Evolutionary conservation across 1,140 invertebrate species (phyloP), one percentile per base, ranked within the genome.

Genomic region (Drosophila subpulchrella): DNA sequence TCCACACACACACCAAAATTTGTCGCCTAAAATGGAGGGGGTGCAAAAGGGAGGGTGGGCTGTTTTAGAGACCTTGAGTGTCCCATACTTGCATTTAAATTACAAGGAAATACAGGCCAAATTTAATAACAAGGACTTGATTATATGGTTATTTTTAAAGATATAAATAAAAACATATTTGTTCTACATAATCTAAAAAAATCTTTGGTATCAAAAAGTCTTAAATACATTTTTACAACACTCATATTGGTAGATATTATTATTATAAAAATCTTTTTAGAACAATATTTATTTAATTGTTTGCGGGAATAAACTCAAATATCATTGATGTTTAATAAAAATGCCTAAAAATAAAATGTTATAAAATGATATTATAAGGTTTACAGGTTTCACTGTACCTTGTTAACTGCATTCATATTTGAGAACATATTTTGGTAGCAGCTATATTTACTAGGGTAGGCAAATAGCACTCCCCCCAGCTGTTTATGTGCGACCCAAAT

Each of bases 391-490:
- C 12, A 13, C 56, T 58, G 41, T 58, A 48, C 12, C 6, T 0
- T 13, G 38, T 42, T 47, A 46, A 63, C 41, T 50, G 38, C 39
- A 48, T 10, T 67, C 36, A 38, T 38, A 13, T 38, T 38, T 13
- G 5, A 12, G 36, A 38, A 38, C 54, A 36, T 50, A 53, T 76
- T 47, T 57, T 38, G 17, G 24, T 48, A 53, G 27, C 34, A 44
- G 20, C n/a, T 47, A 44, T 32, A 53, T 62, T 59, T 73, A 88
- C 76, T 54, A 79, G 83, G 83, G 79, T 88, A 79, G 80, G 77
- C 74, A 74, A 48, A 48, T 55, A 32, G 24, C 20, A 36, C 24
- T 38, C 17, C 42, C 41, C 5, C 15, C 12, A 13, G n/a, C 10
- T 12, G 17, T 8, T 32, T 13, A 32, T 51, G 27, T 15, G 27